Evolutionary conservation across 1,140 invertebrate species (phyloP).

Genomic region (Penaeus japonicus): DNA sequence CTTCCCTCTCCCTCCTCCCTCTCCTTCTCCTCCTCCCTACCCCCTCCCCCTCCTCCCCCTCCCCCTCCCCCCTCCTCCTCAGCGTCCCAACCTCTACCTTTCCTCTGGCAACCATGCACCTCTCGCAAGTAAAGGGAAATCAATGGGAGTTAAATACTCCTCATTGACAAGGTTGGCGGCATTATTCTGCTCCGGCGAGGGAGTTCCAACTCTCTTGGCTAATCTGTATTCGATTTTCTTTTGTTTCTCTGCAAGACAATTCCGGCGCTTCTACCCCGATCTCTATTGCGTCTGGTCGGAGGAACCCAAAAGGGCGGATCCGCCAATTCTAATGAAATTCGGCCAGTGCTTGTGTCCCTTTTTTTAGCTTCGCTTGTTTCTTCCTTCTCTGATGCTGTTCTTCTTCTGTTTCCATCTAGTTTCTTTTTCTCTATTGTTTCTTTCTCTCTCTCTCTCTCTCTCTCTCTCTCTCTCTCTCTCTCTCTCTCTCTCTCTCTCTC

Average conservation of each 20-base stretch:
- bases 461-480: too few relatives aligned
- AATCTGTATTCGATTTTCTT: neutral
- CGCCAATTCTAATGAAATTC: too few relatives aligned
- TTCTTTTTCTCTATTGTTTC: too few relatives aligned
- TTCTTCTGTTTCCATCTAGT: too few relatives aligned
- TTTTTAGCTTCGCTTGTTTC: too few relatives aligned
- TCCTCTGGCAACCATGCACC: slow-evolving; percentile 1
- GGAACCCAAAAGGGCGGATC: too few relatives aligned
- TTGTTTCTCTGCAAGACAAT: neutral
- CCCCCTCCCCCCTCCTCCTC: neutral
- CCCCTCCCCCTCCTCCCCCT: neutral
- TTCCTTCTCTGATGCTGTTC: too few relatives aligned
- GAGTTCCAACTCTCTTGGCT: neutral
- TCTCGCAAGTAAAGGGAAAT: slow-evolving; percentile 22
- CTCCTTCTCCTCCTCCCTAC: neutral
- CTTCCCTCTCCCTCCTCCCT: neutral
- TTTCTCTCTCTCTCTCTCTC: too few relatives aligned
- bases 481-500: too few relatives aligned
- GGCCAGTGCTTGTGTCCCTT: too few relatives aligned
- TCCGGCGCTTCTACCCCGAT: too few relatives aligned
- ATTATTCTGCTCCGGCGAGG: neutral
- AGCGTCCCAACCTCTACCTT: neutral
- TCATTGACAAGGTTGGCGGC: neutral
- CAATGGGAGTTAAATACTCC: slow-evolving; percentile 37
- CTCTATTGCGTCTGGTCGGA: too few relatives aligned